These are phyloP conservation scores for Lithophane ornitopus DNA, from an alignment of 2,888 invertebrate genomes.

Conservation along the genomic window DNA sequence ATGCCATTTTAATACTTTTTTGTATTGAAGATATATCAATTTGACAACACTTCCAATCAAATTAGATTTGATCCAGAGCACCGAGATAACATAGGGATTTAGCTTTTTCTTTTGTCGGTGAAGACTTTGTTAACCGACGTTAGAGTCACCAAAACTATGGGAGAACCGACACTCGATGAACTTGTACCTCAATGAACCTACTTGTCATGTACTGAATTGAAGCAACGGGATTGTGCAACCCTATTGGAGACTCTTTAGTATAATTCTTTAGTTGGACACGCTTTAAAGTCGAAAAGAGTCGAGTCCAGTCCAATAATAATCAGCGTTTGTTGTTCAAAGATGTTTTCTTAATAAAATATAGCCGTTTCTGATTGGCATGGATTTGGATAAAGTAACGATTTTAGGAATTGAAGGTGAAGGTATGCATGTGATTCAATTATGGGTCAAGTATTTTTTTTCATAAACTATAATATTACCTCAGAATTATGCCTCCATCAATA, in stretches of 20 bases:
- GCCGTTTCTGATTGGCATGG: background rate
- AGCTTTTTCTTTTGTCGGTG: background rate
- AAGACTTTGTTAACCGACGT: background rate
- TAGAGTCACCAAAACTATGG: background rate
- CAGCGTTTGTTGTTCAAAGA: background rate
- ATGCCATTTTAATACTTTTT: background rate
- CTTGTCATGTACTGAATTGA: background rate
- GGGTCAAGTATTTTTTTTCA: too few species aligned
- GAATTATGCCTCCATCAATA: too few species aligned
- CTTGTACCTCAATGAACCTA: background rate
- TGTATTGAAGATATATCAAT: background rate
- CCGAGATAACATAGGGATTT: background rate
- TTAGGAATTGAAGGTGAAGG: background rate
- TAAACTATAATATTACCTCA: too few species aligned
- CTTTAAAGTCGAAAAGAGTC: background rate
- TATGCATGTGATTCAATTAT: too few species aligned
- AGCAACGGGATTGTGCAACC: background rate
- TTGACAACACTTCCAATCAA: background rate
- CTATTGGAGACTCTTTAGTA: background rate
- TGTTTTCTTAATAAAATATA: background rate
- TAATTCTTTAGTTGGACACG: background rate
- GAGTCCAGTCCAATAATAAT: background rate
- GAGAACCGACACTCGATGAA: background rate
- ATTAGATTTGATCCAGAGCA: background rate
- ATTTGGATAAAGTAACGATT: background rate